Percentiles rank a stretch among this genome's conserved stretches.
phyloP scores from a whole-genome alignment of 2,113 vertebrate species.

The Cynoglossus semilaevis region DNA sequence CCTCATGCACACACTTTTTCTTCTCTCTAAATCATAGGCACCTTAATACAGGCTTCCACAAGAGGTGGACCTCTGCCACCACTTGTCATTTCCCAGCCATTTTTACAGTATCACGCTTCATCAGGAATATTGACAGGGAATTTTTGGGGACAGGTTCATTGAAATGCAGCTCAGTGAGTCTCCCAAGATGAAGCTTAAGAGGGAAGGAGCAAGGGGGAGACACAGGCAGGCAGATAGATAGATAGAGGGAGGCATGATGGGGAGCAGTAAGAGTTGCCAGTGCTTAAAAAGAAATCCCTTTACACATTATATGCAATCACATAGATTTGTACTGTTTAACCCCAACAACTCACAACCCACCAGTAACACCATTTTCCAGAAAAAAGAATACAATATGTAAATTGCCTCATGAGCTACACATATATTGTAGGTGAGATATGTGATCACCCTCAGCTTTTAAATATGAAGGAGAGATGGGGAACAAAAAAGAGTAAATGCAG shows the following conservation, averaged over 20 bases:
- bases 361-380: background rate
- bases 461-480: constrained; percentile 7
- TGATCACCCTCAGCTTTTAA: constrained; percentile 27
- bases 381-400: background rate
- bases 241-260: constrained; percentile 2
- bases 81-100: constrained; percentile 26
- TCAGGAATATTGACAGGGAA: constrained; percentile 50
- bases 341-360: background rate
- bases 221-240: constrained; percentile 14
- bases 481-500: background rate
- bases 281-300: constrained; percentile 34
- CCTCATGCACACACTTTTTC: background rate
- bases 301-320: constrained; percentile 33
- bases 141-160: constrained; percentile 51
- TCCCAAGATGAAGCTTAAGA: constrained; percentile 9
- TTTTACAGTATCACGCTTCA: constrained; percentile 40
- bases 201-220: background rate
- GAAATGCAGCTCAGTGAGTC: constrained; percentile 51
- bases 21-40: constrained; percentile 5
- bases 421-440: constrained; percentile 11
- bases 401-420: constrained; percentile 7
- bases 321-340: constrained; percentile 45
- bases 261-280: constrained; percentile 22
- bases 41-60: constrained; percentile 31
- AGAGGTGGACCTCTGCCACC: constrained; percentile 26